These are phyloP conservation scores for Morpho achilles DNA, from an alignment of 2,888 invertebrate species.

Conservation along the genomic window DNA sequence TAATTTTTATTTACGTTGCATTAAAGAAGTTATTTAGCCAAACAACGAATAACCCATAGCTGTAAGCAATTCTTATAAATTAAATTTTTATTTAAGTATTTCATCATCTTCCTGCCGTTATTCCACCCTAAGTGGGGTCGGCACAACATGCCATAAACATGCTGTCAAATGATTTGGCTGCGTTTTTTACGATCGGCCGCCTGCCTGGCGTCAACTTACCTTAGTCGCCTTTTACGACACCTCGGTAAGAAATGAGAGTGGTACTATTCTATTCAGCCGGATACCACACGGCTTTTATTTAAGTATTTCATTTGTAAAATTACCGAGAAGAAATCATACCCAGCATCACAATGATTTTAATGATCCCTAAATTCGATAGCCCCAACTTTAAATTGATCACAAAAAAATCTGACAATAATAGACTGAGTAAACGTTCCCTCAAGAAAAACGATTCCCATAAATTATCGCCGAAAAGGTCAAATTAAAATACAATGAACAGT, in stretches of 20 bases:
- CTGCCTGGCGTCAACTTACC: no score
- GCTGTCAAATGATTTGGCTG: no score
- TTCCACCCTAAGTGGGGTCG: no score
- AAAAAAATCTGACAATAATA: slow-evolving; percentile 69
- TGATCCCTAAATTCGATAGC: slow-evolving; percentile 38
- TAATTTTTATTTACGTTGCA: no score
- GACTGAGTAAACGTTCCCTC: slow-evolving; percentile 69
- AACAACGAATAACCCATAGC: no score
- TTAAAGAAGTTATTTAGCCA: no score
- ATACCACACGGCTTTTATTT: neutral
- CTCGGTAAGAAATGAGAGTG: no score
- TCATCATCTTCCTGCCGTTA: neutral
- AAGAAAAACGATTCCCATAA: slow-evolving; percentile 69
- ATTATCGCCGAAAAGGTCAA: slow-evolving; percentile 79
- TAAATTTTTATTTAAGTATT: neutral
- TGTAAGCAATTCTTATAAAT: no score
- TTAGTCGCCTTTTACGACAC: no score
- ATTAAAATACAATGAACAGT: slow-evolving; percentile 79
- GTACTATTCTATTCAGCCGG: no score
- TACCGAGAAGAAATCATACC: slow-evolving; percentile 10
- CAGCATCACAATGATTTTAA: slow-evolving; percentile 21
- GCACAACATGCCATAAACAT: no score
- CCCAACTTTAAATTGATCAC: slow-evolving; percentile 53
- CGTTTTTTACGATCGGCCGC: no score
- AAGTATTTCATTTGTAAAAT: neutral